Conservation (phyloP, 2,797 vertebrate species). For the Hirundo rustica region DNA sequence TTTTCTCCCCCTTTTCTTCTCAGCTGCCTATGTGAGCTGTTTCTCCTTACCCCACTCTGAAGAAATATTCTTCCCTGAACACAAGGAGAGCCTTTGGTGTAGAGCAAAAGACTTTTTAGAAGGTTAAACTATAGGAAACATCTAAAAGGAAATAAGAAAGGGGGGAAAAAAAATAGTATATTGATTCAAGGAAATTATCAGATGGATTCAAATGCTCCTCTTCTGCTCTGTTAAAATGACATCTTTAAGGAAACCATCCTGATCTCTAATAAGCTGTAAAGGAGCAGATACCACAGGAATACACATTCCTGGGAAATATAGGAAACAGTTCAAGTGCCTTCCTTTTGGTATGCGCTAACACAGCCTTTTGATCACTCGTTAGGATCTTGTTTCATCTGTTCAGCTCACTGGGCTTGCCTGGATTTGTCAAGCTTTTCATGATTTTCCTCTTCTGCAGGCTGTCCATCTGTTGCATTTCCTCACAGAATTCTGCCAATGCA, state of each 20-base stretch:
- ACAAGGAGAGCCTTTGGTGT: not conserved
- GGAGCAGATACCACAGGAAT: not conserved
- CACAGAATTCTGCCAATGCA: not conserved
- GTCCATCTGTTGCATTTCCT: not conserved
- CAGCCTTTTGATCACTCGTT: not conserved
- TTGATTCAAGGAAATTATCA: not conserved
- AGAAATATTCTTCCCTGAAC: not conserved
- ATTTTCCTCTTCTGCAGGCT: not conserved
- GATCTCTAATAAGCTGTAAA: not conserved
- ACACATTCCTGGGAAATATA: not conserved
- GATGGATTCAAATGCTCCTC: not conserved
- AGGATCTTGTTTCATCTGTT: not conserved
- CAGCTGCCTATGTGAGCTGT: not conserved
- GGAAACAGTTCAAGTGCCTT: not conserved
- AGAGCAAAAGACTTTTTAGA: not conserved
- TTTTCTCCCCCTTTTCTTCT: not conserved
- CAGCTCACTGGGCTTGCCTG: not conserved
- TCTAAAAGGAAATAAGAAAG: not conserved
- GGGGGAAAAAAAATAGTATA: not conserved
- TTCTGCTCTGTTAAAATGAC: not conserved
- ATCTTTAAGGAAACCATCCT: not conserved
- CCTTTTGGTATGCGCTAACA: not conserved
- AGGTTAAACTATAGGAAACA: not conserved
- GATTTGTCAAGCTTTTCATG: not conserved
- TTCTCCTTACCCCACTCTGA: not conserved